Evolutionary conservation across 2,888 invertebrate species (phyloP).

Genomic region (Hydrotaea diabolus): DNA sequence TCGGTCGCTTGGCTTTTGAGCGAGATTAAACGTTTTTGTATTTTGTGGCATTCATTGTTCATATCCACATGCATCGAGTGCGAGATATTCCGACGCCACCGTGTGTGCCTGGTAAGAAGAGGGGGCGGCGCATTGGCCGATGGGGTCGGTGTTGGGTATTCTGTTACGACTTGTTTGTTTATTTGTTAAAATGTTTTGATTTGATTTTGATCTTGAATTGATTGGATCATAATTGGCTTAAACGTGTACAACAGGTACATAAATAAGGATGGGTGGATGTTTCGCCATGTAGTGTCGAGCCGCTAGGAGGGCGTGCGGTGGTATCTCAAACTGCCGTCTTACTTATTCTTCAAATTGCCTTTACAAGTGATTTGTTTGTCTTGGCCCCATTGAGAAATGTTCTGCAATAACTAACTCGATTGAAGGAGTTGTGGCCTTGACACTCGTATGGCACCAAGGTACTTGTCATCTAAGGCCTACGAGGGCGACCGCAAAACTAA

Average conservation of each 20-base stretch:
- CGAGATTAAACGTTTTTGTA: constrained; percentile 16
- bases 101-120: not conserved
- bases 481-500: too few species aligned
- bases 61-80: not conserved
- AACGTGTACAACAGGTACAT: constrained; percentile 2
- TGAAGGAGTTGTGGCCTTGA: too few species aligned
- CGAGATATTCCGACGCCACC: not conserved
- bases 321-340: too few species aligned
- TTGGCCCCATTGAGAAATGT: too few species aligned
- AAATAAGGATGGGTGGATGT: too few species aligned
- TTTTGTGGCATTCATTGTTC: constrained; percentile 55
- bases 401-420: too few species aligned
- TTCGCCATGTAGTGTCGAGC: too few species aligned
- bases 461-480: too few species aligned
- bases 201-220: constrained; percentile 29
- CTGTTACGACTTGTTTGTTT: constrained; percentile 14
- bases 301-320: too few species aligned
- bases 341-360: too few species aligned
- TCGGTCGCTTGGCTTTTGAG: not conserved
- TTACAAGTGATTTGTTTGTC: too few species aligned
- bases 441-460: too few species aligned
- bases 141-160: constrained; percentile 11
- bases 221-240: constrained; percentile 22
- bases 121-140: not conserved
- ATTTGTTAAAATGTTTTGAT: constrained; percentile 25